phyloP scores from a whole-genome alignment of 2,113 vertebrate genomes.

The Colinus virginianus region DNA sequence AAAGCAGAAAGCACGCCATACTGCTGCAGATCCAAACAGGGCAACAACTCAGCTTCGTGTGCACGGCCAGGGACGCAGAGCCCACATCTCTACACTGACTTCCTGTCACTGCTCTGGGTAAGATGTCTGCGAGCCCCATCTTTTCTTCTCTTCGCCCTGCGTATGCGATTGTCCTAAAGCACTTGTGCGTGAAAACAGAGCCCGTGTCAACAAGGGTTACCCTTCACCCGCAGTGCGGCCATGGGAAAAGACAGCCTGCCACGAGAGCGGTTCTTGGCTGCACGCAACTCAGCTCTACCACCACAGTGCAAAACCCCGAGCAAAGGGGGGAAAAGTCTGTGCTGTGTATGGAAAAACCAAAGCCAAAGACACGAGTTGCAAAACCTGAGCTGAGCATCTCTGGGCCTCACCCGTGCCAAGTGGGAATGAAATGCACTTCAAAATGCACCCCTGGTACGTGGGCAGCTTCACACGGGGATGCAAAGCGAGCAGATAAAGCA shows the following conservation, averaged over 20 bases:
- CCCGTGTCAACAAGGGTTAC: background rate
- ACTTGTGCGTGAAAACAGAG: constrained; percentile 38
- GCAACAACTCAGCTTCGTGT: background rate
- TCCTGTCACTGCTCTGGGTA: background rate
- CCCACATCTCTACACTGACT: accelerated
- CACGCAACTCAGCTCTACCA: accelerated
- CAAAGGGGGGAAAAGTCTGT: accelerated
- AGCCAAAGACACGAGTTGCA: background rate
- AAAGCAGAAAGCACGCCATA: background rate
- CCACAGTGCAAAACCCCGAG: no score
- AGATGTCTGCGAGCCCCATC: background rate
- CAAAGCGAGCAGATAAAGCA: background rate
- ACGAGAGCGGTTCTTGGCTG: background rate
- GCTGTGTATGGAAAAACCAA: background rate
- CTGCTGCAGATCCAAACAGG: accelerated
- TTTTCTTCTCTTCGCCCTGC: background rate
- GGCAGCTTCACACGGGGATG: background rate
- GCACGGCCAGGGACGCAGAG: background rate
- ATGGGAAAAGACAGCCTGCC: background rate
- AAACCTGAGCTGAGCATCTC: background rate
- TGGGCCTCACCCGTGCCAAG: accelerated
- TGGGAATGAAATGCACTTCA: background rate
- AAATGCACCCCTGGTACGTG: accelerated
- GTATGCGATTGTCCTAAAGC: constrained; percentile 10
- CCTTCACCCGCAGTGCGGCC: background rate